phyloP scores from a whole-genome alignment of 2,888 invertebrate genomes.

The Troilus luridus region DNA sequence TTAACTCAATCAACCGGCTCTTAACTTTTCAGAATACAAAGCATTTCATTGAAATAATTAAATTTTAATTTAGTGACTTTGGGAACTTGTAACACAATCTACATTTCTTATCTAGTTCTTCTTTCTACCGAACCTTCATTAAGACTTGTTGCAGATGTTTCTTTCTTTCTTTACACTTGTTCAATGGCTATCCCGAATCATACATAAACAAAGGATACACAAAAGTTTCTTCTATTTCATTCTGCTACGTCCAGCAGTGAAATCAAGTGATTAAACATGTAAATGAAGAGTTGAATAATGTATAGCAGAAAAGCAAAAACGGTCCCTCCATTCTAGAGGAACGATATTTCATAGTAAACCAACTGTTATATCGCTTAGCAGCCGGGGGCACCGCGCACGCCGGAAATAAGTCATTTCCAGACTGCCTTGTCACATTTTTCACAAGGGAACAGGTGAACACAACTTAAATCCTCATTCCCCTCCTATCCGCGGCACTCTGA shows the following conservation, averaged over 20 bases:
- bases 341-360: constrained; percentile 19
- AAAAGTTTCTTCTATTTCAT: not conserved
- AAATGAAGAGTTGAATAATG: not conserved
- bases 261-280: not conserved
- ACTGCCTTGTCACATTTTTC: constrained; percentile 35
- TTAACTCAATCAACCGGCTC: not conserved
- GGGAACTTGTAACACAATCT: not conserved
- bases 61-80: constrained; percentile 21
- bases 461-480: constrained; percentile 34
- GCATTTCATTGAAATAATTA: constrained; percentile 12
- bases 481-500: not conserved
- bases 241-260: not conserved
- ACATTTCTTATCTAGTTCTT: not conserved
- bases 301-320: not conserved
- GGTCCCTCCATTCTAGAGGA: not conserved
- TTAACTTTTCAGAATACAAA: not conserved
- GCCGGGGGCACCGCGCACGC: not conserved
- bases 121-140: not conserved
- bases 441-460: not conserved
- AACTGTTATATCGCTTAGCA: constrained; percentile 15
- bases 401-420: constrained; percentile 20
- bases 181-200: not conserved
- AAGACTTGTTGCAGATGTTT: not conserved
- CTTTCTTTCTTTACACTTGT: not conserved
- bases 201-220: not conserved